These are phyloP conservation scores for Psittacus erithacus DNA, from an alignment of 2,113 vertebrate genomes.

Conservation along the genomic window DNA sequence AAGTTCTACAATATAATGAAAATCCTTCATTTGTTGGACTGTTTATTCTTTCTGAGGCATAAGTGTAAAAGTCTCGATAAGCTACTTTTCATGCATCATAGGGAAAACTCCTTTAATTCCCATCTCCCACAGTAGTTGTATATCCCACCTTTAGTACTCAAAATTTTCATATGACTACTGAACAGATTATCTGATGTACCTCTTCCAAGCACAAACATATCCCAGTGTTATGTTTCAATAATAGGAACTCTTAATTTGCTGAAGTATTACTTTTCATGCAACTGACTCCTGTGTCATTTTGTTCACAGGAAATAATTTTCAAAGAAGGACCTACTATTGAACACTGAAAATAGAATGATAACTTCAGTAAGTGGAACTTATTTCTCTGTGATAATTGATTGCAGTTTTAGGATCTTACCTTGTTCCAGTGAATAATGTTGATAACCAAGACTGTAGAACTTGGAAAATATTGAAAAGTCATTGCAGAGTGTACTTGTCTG, in stretches of 20 bases:
- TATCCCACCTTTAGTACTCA: background rate
- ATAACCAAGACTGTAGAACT: background rate
- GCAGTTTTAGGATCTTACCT: background rate
- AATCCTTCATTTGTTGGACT: background rate
- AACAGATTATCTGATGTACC: background rate
- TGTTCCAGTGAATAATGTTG: background rate
- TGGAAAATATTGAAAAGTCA: background rate
- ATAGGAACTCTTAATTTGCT: background rate
- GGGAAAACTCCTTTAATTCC: background rate
- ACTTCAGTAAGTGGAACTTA: background rate
- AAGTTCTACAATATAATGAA: background rate
- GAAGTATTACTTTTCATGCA: background rate
- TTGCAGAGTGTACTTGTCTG: background rate
- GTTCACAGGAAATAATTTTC: background rate
- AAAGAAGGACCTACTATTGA: background rate
- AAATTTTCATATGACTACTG: background rate
- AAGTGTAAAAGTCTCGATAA: background rate
- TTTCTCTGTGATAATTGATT: background rate
- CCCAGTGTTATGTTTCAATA: background rate
- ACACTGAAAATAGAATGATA: background rate
- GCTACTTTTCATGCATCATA: accelerated
- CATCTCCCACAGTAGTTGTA: background rate
- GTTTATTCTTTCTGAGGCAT: background rate
- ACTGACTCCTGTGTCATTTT: background rate
- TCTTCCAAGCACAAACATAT: background rate